Conservation (phyloP, 2,113 vertebrate species). For the Pholis gunnellus region DNA sequence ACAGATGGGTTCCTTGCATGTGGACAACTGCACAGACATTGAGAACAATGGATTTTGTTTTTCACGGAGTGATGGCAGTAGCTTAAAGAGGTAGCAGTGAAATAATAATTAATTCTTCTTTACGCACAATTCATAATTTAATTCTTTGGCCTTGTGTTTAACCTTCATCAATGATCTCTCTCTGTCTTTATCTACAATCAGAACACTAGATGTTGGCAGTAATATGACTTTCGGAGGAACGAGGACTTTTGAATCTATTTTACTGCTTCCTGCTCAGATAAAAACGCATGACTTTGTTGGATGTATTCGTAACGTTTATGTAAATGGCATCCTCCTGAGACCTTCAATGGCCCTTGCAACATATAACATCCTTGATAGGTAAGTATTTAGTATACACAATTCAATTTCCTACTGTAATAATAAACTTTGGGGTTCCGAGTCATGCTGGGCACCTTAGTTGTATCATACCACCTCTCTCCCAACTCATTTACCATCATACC, state of each 20-base stretch:
- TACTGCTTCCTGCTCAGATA: conserved; percentile 72
- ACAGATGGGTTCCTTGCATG: conserved; percentile 81
- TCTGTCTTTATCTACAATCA: conserved; percentile 41
- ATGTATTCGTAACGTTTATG: conserved; percentile 78
- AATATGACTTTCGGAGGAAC: conserved; percentile 82
- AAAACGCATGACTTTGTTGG: conserved; percentile 84
- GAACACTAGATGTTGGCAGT: conserved; percentile 81
- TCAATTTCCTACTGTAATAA: not conserved
- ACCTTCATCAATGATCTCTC: not conserved
- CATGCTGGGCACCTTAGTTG: not conserved
- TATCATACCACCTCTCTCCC: not conserved
- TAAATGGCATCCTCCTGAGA: conserved; percentile 78
- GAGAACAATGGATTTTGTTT: conserved; percentile 78
- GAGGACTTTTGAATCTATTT: conserved; percentile 74
- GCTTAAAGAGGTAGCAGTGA: conserved; percentile 74
- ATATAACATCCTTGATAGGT: conserved; percentile 78
- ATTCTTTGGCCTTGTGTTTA: not conserved
- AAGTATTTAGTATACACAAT: not conserved
- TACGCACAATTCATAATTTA: not conserved
- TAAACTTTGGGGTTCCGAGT: not conserved
- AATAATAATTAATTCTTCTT: not conserved
- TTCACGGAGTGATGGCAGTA: conserved; percentile 68
- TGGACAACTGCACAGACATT: conserved; percentile 81
- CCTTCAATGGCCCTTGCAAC: conserved; percentile 69
- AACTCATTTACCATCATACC: not conserved